Conservation (phyloP, 2,113 vertebrate genomes). For the Alligator mississippiensis region DNA sequence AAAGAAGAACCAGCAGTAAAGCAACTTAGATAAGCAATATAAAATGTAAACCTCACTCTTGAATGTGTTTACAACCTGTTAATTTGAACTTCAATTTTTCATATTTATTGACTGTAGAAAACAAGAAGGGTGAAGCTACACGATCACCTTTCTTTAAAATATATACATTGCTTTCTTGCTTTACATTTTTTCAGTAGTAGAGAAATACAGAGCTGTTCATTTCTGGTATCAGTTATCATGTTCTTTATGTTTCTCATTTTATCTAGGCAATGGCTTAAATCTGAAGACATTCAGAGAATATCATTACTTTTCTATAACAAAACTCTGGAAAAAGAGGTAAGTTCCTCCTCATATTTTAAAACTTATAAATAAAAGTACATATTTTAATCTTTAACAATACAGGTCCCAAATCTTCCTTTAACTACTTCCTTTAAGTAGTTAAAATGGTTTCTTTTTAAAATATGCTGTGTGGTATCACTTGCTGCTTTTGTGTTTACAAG, state of each 20-base stretch:
- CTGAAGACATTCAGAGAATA: constrained; percentile 98
- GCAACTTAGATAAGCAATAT: neutral
- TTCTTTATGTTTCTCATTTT: constrained; percentile 21
- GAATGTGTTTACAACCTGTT: neutral
- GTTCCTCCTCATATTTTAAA: constrained; percentile 15
- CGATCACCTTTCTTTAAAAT: neutral
- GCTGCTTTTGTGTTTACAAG: neutral
- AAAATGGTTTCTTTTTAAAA: neutral
- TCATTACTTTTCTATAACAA: constrained; percentile 97
- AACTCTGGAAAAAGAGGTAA: constrained; percentile 95
- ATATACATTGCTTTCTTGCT: neutral
- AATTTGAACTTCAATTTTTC: neutral
- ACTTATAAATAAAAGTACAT: neutral
- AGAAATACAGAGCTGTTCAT: neutral
- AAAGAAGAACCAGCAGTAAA: neutral
- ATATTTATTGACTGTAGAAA: neutral
- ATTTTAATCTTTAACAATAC: neutral
- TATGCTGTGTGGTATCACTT: neutral
- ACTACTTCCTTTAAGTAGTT: neutral
- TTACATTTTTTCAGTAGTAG: neutral
- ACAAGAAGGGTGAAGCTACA: neutral
- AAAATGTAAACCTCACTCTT: neutral
- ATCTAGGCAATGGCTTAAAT: constrained; percentile 97
- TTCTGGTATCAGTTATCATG: neutral
- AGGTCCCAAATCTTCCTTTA: neutral